Evolutionary conservation across 2,797 vertebrate species (phyloP), one percentile per base, ranked within the genome.

Genomic region (Balearica regulorum): DNA sequence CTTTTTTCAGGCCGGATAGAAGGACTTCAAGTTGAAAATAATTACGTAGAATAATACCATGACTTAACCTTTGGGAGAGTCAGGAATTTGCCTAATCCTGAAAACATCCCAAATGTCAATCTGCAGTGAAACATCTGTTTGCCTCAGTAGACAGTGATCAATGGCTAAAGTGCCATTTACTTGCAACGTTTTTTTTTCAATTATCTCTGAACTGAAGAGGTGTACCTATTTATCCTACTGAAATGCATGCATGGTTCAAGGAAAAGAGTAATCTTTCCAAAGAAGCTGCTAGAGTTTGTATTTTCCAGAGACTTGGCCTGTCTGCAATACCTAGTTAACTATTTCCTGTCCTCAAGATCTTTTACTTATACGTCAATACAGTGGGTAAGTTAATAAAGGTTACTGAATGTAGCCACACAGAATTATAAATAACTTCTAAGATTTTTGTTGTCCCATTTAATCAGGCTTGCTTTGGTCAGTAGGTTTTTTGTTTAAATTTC

Each of bases 1-100:
- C 10, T 22, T 72, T 73, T 68, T 55, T 72, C 29, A 44, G 64
- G 35, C 35, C 19, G 13, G 19, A 20, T 1, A 18, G 21, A 80
- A 62, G 41, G 84, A 35, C 18, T 24, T 82, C 33, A 13, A 72
- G 9, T 54, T 68, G 16, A 39, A 66, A 91, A 51, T 4, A 33
- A 25, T 46, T n/a, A 16, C 0, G 0, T 4, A n/a, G 80, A 25
- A 29, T 31, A 49, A 89, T 5, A 26, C 7, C 14, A 13, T 28
- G 28, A 48, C 25, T 87, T 91, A 49, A 72, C 44, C 54, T 76
- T 28, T 55, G 54, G 13, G 37, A 82, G 19, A 62, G 60, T 46
- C 24, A 60, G 37, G 60, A 66, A 64, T 82, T 87, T 89, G 5
- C 41, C 46, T 87, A 21, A 62, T 89, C 25, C 66, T 70, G 70